Evolutionary conservation across 2,797 vertebrate genomes (phyloP).

Genomic region (Macropus fuliginosus): DNA sequence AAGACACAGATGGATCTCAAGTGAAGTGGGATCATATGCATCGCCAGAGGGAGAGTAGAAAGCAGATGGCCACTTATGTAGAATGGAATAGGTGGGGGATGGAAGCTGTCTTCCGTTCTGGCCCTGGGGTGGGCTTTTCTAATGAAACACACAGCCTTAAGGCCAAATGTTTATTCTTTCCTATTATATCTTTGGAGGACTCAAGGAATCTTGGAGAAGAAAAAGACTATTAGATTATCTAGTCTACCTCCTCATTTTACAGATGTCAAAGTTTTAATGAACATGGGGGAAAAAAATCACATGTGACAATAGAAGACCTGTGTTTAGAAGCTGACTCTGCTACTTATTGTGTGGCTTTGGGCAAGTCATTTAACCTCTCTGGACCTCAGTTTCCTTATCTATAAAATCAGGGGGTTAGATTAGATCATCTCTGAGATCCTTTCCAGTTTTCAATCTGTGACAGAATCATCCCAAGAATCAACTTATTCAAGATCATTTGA

Average conservation of each 20-base stretch:
- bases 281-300: neutral
- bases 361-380: neutral
- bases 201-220: neutral
- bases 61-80: neutral
- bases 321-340: neutral
- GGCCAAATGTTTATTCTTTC: neutral
- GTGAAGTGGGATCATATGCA: neutral
- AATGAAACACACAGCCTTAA: neutral
- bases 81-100: neutral
- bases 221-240: neutral
- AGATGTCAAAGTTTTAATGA: neutral
- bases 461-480: neutral
- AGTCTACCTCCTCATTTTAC: neutral
- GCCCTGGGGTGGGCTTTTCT: neutral
- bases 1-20: neutral
- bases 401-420: conserved; percentile 6
- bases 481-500: neutral
- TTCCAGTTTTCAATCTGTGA: neutral
- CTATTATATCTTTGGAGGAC: neutral
- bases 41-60: neutral
- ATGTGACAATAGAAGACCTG: neutral
- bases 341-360: neutral
- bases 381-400: neutral
- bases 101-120: neutral
- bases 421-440: neutral